Evolutionary conservation across 64 coral and sea anemone species (phyloP), one percentile per base, ranked within the genome.

Genomic region (Dendronephthya gigantea): DNA sequence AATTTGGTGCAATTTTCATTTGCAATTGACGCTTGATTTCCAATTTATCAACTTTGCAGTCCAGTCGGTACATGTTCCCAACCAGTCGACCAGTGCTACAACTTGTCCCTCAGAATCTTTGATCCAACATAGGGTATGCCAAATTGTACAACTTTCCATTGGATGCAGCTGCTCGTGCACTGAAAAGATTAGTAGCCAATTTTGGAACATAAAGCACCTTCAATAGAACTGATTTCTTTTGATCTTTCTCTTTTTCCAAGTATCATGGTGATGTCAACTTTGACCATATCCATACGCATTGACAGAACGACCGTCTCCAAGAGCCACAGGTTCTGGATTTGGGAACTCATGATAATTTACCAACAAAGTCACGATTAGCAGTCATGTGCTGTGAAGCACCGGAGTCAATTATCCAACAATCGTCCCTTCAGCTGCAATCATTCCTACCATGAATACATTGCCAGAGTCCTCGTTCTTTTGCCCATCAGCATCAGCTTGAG

Each of bases 341-440:
- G 72, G 36, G 36, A 79, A 79, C 22, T 79, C 72, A 36, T 19
- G 22, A 34, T 79, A 79, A 33, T 34, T 79, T 2, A 79, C 29
- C 1, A 79, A 19, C 37, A 79, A n/a, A 29, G 36, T 79, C 29
- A 35, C 72, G 72, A 79, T 39, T 29, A 36, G 72, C 30, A 79
- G 72, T 79, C 72, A 79, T 79, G 72, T 79, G 72, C 36, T 79
- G n/a, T 12, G 29, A 79, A 36, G 72, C 72, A 34, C 72, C 72
- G 10, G 28, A 79, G 36, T 79, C 72, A 34, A 79, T 79, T 17
- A 79, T 79, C 29, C 72, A 79, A 29, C 22, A 33, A 79, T 79
- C 17, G 36, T 28, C 8, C 36, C 72, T 35, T 34, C 29, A 17
- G 72, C 9, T 33, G 28, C 72, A 7, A 79, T 33, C 72, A 30